Percentiles rank a stretch among this genome's conserved stretches.
Evolutionary conservation across 2,797 vertebrate species (phyloP).

Genomic region (Chelon labrosus): DNA sequence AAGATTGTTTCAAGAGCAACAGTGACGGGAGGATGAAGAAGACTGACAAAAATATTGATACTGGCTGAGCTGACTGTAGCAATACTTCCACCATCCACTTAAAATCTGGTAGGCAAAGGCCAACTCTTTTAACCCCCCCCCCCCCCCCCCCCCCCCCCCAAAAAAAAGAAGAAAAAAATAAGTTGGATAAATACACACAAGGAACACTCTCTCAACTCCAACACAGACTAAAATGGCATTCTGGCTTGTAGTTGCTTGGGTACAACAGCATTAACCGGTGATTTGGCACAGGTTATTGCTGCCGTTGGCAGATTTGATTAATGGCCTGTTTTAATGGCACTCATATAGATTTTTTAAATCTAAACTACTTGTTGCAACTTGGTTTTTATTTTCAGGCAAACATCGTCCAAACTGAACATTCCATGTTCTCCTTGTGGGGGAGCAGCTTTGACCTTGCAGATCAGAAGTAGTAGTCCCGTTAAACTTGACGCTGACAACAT

Average conservation of each 20-base stretch:
- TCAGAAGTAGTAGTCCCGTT: neutral
- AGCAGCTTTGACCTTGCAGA: neutral
- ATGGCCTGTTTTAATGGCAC: neutral
- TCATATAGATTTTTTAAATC: neutral
- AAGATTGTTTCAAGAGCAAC: no score
- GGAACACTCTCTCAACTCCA: neutral
- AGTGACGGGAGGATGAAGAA: no score
- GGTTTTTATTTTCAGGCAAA: no score
- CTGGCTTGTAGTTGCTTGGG: neutral
- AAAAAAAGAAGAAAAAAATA: no score
- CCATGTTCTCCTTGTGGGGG: neutral
- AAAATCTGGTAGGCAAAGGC: conserved; percentile 9
- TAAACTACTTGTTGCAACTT: neutral
- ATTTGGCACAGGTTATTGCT: neutral
- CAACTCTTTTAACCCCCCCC: no score
- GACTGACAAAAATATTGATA: neutral
- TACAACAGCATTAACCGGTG: neutral
- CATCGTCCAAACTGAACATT: neutral
- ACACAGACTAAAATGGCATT: conserved; percentile 1
- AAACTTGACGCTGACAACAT: no score
- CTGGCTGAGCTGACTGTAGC: neutral
- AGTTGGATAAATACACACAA: no score
- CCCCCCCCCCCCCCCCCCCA: no score
- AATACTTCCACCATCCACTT: conserved; percentile 25
- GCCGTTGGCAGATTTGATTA: neutral